Evolutionary conservation across 2,113 vertebrate species (phyloP), one percentile per base, ranked within the genome.

Genomic region (Otolemur garnettii): DNA sequence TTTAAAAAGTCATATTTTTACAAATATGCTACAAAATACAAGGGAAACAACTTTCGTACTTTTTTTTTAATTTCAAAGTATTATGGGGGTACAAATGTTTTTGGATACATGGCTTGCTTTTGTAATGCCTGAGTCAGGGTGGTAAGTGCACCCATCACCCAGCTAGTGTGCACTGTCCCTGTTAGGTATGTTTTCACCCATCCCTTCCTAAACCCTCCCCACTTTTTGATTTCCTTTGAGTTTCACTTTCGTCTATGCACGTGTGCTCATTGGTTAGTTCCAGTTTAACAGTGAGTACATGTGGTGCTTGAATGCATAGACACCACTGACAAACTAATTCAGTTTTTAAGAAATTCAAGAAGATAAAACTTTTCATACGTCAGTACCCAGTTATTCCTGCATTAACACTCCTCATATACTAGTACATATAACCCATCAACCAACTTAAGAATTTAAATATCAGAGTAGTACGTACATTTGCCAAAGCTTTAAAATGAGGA

Each of bases 401-500:
- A 86, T 86, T 91, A 85, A 71, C 78, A 92, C 28, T 38, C 33
- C 28, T 33, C 13, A 18, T n/a, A 15, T n/a, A 26, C 62, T 38
- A 50, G 45, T 50, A 50, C 1, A 64, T 30, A 42, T 45, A 92
- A 78, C 35, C 30, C 89, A 55, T 66, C 53, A 81, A 33, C 4
- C 35, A 62, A 75, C 62, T 87, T 74, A 92, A 94, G 69, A 71
- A 92, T 68, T 88, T 81, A 75, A 86, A 53, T 71, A 69, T 11
- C 24, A 82, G 4, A 9, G 55, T 12, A 66, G 55, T 64, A 21
- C 24, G 28, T 87, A 45, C 26, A 42, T 93, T 96, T 90, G 60
- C 13, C 82, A 95, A 85, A 90, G 35, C 28, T 78, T 94, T 77
- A 87, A 64, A 90, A 9, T 26, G 10, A 62, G 14, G 4, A 87